Base-by-base conservation (phyloP, 2,888 invertebrate species). In the Philereme transversata region DNA sequence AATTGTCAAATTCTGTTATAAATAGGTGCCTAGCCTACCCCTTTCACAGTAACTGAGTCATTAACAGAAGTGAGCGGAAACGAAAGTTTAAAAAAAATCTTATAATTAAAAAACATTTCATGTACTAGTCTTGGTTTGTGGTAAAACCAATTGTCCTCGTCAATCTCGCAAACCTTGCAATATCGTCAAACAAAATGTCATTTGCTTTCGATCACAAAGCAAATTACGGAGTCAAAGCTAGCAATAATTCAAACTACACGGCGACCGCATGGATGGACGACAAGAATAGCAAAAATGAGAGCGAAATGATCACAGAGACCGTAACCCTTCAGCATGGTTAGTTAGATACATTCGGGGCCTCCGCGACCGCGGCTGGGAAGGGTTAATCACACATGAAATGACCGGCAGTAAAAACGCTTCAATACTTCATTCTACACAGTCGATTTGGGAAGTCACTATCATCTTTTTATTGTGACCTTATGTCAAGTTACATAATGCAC, bases 241-340 rank as follows among this genome's bases (percentile, higher is more conserved):
- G 68, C 66, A 64, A 65, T 62, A 62, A 68, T 68, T 67, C 64
- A 51, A 54, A 47, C 53, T 53, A 53, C 71, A 68, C 71, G 71
- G 74, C 70, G 73, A 70, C 71, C 79, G 84, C 75, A 78, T 77
- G 76, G 74, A 68, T 81, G 81, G 76, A 71, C 77, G 77, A 82
- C 77, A 81, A 84, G 83, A 87, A 88, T 87, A 81, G 75, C 79
- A 82, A 79, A 83, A 85, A 86, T 83, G 84, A 79, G 78, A 82
- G 72, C 75, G 68, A 73, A 76, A 79, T 81, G 86, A 87, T 86
- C 82, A 85, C 82, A 87, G 83, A 77, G 83, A 66, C 66, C 35
- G 65, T 66, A 88, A 87, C 90, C 90, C 89, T 88, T 88, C 78
- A 69, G 68, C 78, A 87, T 85, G 90, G 90, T 90, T 90, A 88